A percentile compares a stretch with the other conserved stretches of the same genome.
phyloP scores from a whole-genome alignment of 1,140 invertebrate genomes.

The Drosophila arizonae region DNA sequence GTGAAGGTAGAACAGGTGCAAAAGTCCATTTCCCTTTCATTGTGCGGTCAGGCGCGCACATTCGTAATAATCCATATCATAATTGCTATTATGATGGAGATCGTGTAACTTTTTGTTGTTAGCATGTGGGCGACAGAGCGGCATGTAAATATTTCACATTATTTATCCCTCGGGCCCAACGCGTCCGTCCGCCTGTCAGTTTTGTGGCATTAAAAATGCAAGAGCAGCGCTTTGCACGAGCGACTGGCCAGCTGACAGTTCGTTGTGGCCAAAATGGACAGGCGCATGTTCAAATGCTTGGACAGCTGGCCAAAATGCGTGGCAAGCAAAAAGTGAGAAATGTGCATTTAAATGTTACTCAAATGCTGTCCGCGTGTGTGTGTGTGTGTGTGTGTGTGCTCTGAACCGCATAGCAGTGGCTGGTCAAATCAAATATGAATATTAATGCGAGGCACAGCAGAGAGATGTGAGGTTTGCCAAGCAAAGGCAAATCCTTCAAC shows the following conservation, averaged over 20 bases:
- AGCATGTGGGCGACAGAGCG: background rate
- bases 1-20: too few relatives aligned
- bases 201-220: slow-evolving; percentile 71
- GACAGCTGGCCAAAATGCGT: slow-evolving; percentile 63
- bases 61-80: slow-evolving; percentile 49
- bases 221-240: slow-evolving; percentile 61
- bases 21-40: too few relatives aligned
- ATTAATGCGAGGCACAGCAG: slow-evolving; percentile 18
- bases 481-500: slow-evolving; percentile 4
- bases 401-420: background rate
- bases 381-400: background rate
- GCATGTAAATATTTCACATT: slow-evolving; percentile 69
- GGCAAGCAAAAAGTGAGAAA: slow-evolving; percentile 59
- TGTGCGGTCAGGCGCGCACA: too few relatives aligned
- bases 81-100: slow-evolving; percentile 46
- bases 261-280: slow-evolving; percentile 33
- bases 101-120: slow-evolving; percentile 39
- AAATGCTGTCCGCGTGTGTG: background rate
- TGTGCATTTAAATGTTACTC: slow-evolving; percentile 26
- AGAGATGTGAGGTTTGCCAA: background rate
- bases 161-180: slow-evolving; percentile 56
- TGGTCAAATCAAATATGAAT: slow-evolving; percentile 38
- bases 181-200: slow-evolving; percentile 34
- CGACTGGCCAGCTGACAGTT: slow-evolving; percentile 63
- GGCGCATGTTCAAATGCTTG: slow-evolving; percentile 61